Conservation (phyloP, 92 coral and sea anemone genomes). For the Pocillopora grandis region DNA sequence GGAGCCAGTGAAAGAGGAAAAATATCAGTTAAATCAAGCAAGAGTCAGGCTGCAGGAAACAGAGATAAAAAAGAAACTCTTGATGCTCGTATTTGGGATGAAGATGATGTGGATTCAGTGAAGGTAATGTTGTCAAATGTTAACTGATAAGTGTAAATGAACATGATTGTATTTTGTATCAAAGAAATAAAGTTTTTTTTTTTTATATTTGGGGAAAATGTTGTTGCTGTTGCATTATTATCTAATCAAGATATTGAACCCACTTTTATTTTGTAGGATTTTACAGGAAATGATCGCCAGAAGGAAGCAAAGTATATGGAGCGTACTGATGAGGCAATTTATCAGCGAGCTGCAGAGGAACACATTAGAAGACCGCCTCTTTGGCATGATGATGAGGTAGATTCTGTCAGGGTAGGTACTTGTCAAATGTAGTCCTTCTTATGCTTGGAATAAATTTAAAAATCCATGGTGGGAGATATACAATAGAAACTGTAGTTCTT, state of each 20-base stretch:
- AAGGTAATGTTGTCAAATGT: slow-evolving; percentile 41
- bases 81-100: slow-evolving; percentile 56
- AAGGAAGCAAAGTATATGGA: slow-evolving; percentile 97
- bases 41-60: slow-evolving; percentile 22
- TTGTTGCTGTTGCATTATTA: neutral
- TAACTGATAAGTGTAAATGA: neutral
- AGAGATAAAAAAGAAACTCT: slow-evolving; percentile 42
- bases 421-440: neutral
- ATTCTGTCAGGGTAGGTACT: slow-evolving; percentile 85
- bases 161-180: neutral
- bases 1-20: slow-evolving; percentile 56
- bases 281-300: slow-evolving; percentile 81
- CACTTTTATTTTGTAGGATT: slow-evolving; percentile 63
- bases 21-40: slow-evolving; percentile 20
- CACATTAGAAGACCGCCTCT: slow-evolving; percentile 89
- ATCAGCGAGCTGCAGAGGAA: slow-evolving; percentile 90
- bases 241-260: neutral
- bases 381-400: slow-evolving; percentile 93
- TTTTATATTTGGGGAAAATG: neutral
- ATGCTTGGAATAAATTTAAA: no score
- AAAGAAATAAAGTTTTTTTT: neutral
- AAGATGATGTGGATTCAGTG: slow-evolving; percentile 73
- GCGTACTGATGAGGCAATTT: slow-evolving; percentile 93
- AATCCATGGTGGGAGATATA: no score
- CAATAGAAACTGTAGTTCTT: no score